These are phyloP conservation scores for Eupithecia inturbata DNA, from an alignment of 2,888 invertebrate genomes.

Conservation along the genomic window DNA sequence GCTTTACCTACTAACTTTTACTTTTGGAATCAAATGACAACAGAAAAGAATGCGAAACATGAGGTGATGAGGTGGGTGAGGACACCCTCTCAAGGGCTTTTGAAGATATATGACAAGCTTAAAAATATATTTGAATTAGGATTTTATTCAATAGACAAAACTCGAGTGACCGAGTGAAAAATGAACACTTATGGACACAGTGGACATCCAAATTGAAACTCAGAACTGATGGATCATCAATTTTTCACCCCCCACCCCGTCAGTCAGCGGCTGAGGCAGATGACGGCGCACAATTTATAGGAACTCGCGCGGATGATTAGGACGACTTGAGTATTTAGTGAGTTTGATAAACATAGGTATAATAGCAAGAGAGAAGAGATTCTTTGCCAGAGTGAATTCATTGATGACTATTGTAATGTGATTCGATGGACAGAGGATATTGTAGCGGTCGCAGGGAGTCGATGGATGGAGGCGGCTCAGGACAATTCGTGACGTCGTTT, in stretches of 20 bases:
- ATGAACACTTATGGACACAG: neutral
- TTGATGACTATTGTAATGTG: neutral
- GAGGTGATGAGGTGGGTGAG: no score
- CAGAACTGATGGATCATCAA: slow-evolving; percentile 68
- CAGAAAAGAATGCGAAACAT: neutral
- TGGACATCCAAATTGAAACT: neutral
- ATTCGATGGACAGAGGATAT: no score
- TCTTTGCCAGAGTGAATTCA: neutral
- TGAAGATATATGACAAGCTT: no score
- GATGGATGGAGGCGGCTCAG: neutral
- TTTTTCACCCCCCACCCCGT: slow-evolving; percentile 80
- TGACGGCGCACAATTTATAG: slow-evolving; percentile 79
- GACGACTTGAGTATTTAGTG: neutral
- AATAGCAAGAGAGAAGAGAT: neutral
- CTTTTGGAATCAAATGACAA: neutral
- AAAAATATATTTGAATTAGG: no score
- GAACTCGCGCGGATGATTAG: slow-evolving; percentile 20
- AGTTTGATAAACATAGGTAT: neutral
- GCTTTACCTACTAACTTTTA: neutral
- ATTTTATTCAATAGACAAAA: no score
- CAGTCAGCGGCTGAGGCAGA: slow-evolving; percentile 75
- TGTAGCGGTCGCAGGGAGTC: no score
- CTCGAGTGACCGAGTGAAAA: no score
- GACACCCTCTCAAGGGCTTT: no score
- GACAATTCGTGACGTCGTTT: no score